Conservation (phyloP, 2,113 vertebrate species). For the Rhadina sibilatrix region DNA sequence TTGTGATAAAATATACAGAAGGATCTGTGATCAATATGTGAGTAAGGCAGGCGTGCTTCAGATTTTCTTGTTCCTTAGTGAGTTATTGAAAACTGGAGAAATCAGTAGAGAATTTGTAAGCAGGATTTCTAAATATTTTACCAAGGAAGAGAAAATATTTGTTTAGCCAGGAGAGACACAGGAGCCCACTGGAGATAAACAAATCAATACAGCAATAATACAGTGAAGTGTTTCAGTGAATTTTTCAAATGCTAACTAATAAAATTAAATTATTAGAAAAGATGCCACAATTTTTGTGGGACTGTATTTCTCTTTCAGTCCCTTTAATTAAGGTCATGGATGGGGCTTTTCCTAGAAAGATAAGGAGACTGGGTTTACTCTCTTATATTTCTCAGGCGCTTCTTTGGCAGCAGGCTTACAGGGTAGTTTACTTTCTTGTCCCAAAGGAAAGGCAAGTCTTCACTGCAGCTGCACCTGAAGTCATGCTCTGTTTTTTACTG, state of each 20-base stretch:
- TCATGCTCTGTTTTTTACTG: neutral
- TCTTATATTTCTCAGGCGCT: neutral
- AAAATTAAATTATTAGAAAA: constrained; percentile 47
- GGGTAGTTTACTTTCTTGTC: neutral
- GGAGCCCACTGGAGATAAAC: constrained; percentile 47
- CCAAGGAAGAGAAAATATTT: constrained; percentile 65
- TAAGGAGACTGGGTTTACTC: neutral
- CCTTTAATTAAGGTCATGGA: constrained; percentile 23
- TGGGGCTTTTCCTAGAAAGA: neutral
- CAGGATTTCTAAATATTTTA: constrained; percentile 65
- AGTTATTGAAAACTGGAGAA: constrained; percentile 64
- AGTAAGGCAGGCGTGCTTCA: neutral
- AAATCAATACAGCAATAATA: constrained; percentile 65
- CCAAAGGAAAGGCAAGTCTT: neutral
- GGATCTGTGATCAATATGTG: constrained; percentile 33
- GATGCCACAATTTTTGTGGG: neutral
- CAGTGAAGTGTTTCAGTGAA: constrained; percentile 52
- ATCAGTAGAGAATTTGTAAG: constrained; percentile 53
- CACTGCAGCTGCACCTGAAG: neutral
- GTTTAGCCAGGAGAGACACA: constrained; percentile 59
- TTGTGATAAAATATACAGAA: constrained; percentile 42
- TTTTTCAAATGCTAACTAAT: constrained; percentile 46
- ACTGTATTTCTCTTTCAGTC: constrained; percentile 35
- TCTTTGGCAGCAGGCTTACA: neutral
- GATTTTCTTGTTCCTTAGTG: constrained; percentile 20